Conservation (phyloP, 2,888 invertebrate species). For the Caenorhabditis drosophilae region DNA sequence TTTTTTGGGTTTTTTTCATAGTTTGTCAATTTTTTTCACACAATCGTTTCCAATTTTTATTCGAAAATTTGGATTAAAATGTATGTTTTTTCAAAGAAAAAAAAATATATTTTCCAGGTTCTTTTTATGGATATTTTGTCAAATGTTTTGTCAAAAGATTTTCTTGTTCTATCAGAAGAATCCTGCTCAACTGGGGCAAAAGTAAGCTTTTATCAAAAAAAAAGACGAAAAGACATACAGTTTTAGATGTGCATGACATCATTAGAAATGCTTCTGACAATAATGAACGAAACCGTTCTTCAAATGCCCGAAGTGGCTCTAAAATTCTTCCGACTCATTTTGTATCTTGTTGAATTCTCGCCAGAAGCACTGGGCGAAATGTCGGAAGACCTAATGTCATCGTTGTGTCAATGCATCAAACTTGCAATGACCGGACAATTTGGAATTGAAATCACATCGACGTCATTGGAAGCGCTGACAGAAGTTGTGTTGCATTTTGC, state of each 20-base stretch:
- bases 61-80: too few species aligned
- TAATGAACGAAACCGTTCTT: conserved; percentile 79
- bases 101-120: too few species aligned
- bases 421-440: conserved; percentile 51
- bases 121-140: conserved; percentile 81
- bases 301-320: conserved; percentile 69
- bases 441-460: conserved; percentile 50
- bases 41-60: too few species aligned
- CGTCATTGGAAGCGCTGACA: conserved; percentile 45
- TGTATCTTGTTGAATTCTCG: conserved; percentile 77
- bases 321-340: conserved; percentile 75
- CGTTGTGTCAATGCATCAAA: conserved; percentile 67
- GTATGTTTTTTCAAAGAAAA: too few species aligned
- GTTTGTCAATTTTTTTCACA: too few species aligned
- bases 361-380: conserved; percentile 75
- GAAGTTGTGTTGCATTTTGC: conserved; percentile 37
- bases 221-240: background rate
- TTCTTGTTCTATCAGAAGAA: conserved; percentile 62
- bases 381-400: conserved; percentile 67
- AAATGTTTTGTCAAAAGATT: conserved; percentile 75
- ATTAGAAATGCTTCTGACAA: conserved; percentile 78
- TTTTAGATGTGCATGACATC: conserved; percentile 41
- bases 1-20: too few species aligned
- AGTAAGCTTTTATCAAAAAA: conserved; percentile 5
- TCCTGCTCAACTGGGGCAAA: conserved; percentile 42